phyloP scores from a whole-genome alignment of 1,140 invertebrate genomes.

The Leptinotarsa lineolata region DNA sequence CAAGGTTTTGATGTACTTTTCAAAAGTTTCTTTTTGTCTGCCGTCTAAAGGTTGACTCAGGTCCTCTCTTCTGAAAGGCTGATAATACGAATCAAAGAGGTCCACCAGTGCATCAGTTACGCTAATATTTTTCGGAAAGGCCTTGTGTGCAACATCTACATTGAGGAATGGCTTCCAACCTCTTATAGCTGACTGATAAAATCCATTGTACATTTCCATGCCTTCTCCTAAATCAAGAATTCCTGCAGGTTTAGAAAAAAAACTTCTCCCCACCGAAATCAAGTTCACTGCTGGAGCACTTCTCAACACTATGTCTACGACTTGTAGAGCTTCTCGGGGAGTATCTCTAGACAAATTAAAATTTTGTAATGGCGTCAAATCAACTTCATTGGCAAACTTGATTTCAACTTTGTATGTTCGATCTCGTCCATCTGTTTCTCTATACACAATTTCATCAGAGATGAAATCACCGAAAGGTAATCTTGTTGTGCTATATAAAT shows the following conservation, averaged over 20 bases:
- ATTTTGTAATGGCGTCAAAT: slow-evolving; percentile 36
- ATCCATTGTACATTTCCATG: slow-evolving; percentile 72
- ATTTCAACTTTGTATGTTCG: slow-evolving; percentile 65
- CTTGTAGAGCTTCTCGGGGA: slow-evolving; percentile 74
- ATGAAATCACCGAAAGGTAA: slow-evolving; percentile 40
- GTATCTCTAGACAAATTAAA: slow-evolving; percentile 23
- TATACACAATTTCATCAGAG: slow-evolving; percentile 40
- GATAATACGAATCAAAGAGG: slow-evolving; percentile 28
- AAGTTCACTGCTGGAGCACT: slow-evolving; percentile 60
- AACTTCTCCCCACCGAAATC: slow-evolving; percentile 55
- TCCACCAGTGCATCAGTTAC: slow-evolving; percentile 54
- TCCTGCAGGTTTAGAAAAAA: slow-evolving; percentile 50
- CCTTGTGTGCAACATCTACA: slow-evolving; percentile 70
- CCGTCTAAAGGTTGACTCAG: not conserved
- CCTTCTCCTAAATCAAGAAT: slow-evolving; percentile 51
- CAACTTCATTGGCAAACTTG: slow-evolving; percentile 57
- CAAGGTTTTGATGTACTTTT: slow-evolving; percentile 40
- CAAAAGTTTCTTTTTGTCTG: slow-evolving; percentile 17
- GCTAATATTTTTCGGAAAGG: slow-evolving; percentile 56
- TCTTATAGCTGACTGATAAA: slow-evolving; percentile 74
- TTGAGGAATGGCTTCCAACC: slow-evolving; percentile 75
- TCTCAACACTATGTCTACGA: slow-evolving; percentile 81
- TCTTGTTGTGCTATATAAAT: slow-evolving; percentile 60
- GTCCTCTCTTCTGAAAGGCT: not conserved
- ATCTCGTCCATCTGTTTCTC: slow-evolving; percentile 58